Evolutionary conservation across 1,140 invertebrate species (phyloP).

Genomic region (Diprion similis): DNA sequence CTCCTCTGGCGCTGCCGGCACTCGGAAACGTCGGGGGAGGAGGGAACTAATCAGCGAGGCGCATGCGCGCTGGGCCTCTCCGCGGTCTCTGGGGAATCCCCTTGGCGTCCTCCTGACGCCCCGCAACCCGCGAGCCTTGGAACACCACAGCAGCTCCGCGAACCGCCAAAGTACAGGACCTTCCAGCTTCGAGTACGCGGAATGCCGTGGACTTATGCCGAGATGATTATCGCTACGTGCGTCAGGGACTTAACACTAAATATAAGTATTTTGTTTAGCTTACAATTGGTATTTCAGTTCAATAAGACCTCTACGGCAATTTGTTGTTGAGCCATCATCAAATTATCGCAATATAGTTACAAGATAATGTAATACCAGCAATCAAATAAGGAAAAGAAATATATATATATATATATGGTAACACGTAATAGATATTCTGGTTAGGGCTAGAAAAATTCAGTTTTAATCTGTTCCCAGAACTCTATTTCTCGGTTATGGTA

Average conservation of each 20-base stretch:
- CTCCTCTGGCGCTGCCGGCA: constrained; percentile 54
- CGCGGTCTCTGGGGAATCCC: constrained; percentile 49
- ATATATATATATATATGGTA: no score
- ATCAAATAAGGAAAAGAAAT: no score
- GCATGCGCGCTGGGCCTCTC: constrained; percentile 51
- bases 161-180: neutral
- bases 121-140: constrained; percentile 31
- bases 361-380: no score
- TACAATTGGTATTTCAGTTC: neutral
- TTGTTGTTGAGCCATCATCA: neutral
- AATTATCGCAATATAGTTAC: no score
- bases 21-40: constrained; percentile 44
- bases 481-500: no score
- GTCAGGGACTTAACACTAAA: neutral
- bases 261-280: neutral
- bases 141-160: neutral
- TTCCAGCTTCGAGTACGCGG: neutral
- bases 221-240: no score
- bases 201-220: no score
- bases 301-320: neutral
- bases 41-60: constrained; percentile 55
- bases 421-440: no score
- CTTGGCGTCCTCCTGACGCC: constrained; percentile 53
- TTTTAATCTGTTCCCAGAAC: no score
- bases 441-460: no score